Evolutionary conservation across 2,888 invertebrate genomes (phyloP).

Genomic region (Pristionchus fissidentatus): DNA sequence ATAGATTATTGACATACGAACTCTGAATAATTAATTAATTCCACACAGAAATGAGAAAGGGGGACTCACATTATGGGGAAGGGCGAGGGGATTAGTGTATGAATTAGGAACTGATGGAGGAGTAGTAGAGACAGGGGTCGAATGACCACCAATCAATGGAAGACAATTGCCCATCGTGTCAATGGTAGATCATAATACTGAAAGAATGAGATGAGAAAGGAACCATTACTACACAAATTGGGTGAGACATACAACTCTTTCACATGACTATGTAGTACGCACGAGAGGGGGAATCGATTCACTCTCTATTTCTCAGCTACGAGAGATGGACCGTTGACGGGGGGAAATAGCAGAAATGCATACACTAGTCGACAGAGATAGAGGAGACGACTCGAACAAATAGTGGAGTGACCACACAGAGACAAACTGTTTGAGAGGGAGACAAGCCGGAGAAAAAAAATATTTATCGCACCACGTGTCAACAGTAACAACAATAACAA

Average conservation of each 20-base stretch:
- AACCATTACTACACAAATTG: not conserved
- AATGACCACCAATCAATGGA: conserved; percentile 49
- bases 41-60: not conserved
- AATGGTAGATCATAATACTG: conserved; percentile 15
- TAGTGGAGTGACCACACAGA: conserved; percentile 34
- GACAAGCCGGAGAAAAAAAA: not conserved
- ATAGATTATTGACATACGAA: conserved; percentile 74
- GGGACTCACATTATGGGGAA: conserved; percentile 35
- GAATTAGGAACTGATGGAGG: conserved; percentile 9
- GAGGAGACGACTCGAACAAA: not conserved
- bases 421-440: not conserved
- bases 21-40: conserved; percentile 66
- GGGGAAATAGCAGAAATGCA: conserved; percentile 39
- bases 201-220: too few species aligned
- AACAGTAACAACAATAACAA: conserved; percentile 13
- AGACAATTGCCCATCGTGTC: conserved; percentile 66
- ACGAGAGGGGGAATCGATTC: conserved; percentile 38
- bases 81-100: conserved; percentile 47
- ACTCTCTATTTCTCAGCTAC: not conserved
- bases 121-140: conserved; percentile 8
- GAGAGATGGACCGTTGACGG: not conserved
- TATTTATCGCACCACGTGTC: not conserved
- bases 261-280: conserved; percentile 35
- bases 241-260: not conserved
- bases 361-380: not conserved